Conservation (phyloP, 2,888 invertebrate species). For the Adelphocoris suturalis region DNA sequence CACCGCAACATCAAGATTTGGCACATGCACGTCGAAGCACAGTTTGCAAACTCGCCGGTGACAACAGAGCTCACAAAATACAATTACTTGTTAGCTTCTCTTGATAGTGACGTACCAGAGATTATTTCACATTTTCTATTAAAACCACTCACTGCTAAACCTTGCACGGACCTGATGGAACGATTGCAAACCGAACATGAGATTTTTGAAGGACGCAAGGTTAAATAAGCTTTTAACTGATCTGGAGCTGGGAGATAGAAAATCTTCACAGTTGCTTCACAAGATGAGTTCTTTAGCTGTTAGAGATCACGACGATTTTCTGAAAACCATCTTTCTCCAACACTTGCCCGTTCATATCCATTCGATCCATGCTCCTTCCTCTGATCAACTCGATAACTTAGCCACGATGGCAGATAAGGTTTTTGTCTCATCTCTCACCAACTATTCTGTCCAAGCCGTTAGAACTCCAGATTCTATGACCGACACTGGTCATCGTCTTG, state of each 20-base stretch:
- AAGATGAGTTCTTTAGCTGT: slow-evolving; percentile 58
- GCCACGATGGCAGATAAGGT: slow-evolving; percentile 59
- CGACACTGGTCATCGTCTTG: slow-evolving; percentile 11
- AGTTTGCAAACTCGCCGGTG: background rate
- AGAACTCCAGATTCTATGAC: background rate
- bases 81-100: slow-evolving; percentile 1
- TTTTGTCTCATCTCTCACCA: slow-evolving; percentile 40
- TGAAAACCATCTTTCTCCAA: slow-evolving; percentile 52
- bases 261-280: slow-evolving; percentile 44
- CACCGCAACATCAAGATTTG: slow-evolving; percentile 18
- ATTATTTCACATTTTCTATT: slow-evolving; percentile 26
- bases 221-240: slow-evolving; percentile 40
- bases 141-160: slow-evolving; percentile 15
- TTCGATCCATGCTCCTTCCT: slow-evolving; percentile 12
- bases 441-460: slow-evolving; percentile 39
- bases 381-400: slow-evolving; percentile 41
- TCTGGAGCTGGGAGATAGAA: slow-evolving; percentile 49
- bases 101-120: slow-evolving; percentile 34
- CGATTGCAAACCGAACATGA: slow-evolving; percentile 27
- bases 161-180: background rate
- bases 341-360: slow-evolving; percentile 9
- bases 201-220: slow-evolving; percentile 10
- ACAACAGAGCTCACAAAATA: slow-evolving; percentile 21
- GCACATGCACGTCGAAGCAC: slow-evolving; percentile 29
- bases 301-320: slow-evolving; percentile 40